These are phyloP conservation scores for Nymphicus hollandicus DNA, from an alignment of 2,113 vertebrate genomes.

Conservation along the genomic window DNA sequence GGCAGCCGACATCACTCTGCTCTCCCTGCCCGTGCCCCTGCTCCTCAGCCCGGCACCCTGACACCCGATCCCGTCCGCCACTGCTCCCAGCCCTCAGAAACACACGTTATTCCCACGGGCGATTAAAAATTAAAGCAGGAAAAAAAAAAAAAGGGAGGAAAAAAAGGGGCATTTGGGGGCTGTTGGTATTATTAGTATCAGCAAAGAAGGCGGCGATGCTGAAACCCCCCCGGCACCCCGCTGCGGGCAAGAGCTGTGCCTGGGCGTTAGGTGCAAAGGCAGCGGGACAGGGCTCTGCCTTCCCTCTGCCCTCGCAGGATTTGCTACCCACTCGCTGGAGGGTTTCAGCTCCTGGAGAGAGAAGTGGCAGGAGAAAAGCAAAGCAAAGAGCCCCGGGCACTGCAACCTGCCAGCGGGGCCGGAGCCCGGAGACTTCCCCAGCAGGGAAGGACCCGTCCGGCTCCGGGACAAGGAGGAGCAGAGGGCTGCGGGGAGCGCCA, in stretches of 20 bases:
- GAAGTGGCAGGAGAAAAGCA: not conserved
- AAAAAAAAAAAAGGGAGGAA: not conserved
- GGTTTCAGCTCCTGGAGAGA: not conserved
- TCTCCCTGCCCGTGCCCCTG: not conserved
- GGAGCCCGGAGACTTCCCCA: not conserved
- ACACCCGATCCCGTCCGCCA: constrained; percentile 22
- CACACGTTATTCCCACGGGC: not conserved
- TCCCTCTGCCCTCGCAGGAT: not conserved
- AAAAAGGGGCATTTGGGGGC: not conserved
- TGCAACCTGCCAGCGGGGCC: not conserved
- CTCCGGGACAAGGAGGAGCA: not conserved
- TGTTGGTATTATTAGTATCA: not conserved
- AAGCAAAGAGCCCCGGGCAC: not conserved
- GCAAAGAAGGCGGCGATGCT: accelerated
- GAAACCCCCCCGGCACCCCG: accelerated
- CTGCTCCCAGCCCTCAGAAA: constrained; percentile 34
- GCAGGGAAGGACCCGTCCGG: not conserved
- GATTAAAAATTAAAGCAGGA: constrained; percentile 63
- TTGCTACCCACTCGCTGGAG: not conserved
- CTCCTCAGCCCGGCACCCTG: not conserved
- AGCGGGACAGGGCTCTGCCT: not conserved
- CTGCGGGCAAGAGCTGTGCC: not conserved
- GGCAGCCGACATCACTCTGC: not conserved
- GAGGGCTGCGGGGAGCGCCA: not conserved
- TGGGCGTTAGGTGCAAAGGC: not conserved